phyloP scores from a whole-genome alignment of 1,140 invertebrate genomes.

The Zaprionus capensis region DNA sequence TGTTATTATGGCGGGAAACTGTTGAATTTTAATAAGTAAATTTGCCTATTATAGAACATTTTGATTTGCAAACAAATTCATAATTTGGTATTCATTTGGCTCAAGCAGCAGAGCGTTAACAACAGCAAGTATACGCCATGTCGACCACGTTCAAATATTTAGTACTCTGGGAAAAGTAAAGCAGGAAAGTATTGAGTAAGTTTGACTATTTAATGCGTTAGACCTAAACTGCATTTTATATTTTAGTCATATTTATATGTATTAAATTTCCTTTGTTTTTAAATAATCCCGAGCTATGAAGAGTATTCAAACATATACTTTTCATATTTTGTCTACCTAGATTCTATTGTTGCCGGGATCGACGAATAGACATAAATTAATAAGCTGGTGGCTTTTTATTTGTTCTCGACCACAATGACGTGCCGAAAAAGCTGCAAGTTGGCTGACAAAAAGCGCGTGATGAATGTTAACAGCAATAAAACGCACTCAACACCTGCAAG shows the following conservation, averaged over 20 bases:
- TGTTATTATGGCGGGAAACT: neutral
- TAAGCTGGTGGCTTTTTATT: neutral
- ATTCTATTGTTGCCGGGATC: neutral
- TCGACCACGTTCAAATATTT: neutral
- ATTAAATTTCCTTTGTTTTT: neutral
- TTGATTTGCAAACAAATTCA: neutral
- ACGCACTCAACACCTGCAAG: conserved; percentile 45
- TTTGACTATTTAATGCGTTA: neutral
- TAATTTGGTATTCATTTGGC: conserved; percentile 2
- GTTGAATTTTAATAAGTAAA: neutral
- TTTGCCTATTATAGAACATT: neutral
- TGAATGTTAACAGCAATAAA: conserved; percentile 28
- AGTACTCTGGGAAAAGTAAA: too few species aligned
- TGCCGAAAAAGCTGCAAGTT: neutral
- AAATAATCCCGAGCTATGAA: neutral
- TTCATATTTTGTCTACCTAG: neutral
- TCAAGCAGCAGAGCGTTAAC: neutral
- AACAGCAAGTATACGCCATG: neutral
- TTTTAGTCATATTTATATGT: too few species aligned
- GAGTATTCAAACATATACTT: neutral
- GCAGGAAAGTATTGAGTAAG: neutral
- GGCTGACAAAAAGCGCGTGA: conserved; percentile 10
- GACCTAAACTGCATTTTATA: neutral
- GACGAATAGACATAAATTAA: neutral
- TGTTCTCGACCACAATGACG: neutral